phyloP scores from a whole-genome alignment of 2,797 vertebrate genomes.

The Phrynocephalus forsythii region DNA sequence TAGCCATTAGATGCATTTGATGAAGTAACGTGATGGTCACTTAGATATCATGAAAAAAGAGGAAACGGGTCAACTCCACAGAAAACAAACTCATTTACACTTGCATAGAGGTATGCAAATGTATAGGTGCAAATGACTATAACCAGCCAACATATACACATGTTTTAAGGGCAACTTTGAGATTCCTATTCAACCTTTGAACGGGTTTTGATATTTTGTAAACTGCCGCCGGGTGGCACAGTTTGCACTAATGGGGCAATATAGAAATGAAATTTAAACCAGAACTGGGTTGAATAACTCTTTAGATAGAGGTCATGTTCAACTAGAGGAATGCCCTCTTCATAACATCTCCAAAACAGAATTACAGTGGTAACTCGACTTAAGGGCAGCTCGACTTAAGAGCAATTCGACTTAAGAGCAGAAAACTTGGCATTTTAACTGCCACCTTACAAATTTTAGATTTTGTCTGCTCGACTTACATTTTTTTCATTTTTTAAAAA shows the following conservation, averaged over 20 bases:
- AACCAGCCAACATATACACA: background rate
- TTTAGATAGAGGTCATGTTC: background rate
- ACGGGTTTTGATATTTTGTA: background rate
- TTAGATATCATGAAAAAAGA: background rate
- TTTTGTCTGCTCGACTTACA: too few species aligned
- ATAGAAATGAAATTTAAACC: background rate
- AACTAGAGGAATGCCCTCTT: background rate
- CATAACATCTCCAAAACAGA: background rate
- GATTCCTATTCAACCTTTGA: background rate
- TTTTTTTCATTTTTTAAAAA: too few species aligned
- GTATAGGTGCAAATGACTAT: background rate
- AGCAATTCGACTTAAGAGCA: too few species aligned
- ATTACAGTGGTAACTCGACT: too few species aligned
- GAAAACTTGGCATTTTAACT: too few species aligned
- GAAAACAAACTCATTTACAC: background rate
- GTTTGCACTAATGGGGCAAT: too few species aligned
- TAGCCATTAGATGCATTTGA: background rate
- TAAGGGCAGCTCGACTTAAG: too few species aligned
- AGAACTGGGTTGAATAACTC: background rate
- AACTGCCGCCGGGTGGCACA: too few species aligned
- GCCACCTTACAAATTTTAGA: too few species aligned
- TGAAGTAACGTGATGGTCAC: background rate
- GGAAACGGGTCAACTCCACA: background rate
- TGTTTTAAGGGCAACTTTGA: background rate
- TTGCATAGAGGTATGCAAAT: background rate